These are phyloP conservation scores for Okamejei kenojei DNA, from an alignment of 2,797 vertebrate species.

Conservation along the genomic window DNA sequence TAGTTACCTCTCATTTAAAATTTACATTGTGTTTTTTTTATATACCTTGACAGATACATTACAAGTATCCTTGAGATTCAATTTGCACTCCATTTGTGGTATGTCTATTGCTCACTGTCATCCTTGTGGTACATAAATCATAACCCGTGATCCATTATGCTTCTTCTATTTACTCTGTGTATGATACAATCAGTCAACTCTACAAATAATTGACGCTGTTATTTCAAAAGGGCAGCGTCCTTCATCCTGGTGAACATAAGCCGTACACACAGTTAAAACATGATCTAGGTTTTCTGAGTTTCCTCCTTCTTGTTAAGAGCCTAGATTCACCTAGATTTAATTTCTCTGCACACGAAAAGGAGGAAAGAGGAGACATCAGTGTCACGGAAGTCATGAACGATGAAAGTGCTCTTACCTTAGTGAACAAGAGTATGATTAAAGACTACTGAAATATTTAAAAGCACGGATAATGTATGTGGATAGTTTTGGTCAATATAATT, in stretches of 20 bases:
- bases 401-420: not conserved
- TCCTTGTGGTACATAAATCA: slow-evolving; percentile 7
- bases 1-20: not conserved
- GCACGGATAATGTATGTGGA: not conserved
- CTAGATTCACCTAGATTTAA: not conserved
- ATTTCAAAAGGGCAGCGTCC: not conserved
- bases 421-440: not conserved
- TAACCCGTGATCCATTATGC: not conserved
- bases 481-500: not conserved
- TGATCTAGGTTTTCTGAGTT: not conserved
- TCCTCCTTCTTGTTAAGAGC: not conserved
- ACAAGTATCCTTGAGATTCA: not conserved
- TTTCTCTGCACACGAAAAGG: not conserved
- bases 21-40: not conserved
- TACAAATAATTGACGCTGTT: not conserved
- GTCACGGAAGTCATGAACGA: not conserved
- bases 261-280: not conserved
- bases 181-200: not conserved
- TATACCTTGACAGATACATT: not conserved
- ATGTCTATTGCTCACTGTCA: not conserved
- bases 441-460: not conserved
- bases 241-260: not conserved
- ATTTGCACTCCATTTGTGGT: slow-evolving; percentile 10
- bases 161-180: not conserved
- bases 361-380: not conserved